Conservation (phyloP, 2,113 vertebrate species). For the Hyaena hyaena region DNA sequence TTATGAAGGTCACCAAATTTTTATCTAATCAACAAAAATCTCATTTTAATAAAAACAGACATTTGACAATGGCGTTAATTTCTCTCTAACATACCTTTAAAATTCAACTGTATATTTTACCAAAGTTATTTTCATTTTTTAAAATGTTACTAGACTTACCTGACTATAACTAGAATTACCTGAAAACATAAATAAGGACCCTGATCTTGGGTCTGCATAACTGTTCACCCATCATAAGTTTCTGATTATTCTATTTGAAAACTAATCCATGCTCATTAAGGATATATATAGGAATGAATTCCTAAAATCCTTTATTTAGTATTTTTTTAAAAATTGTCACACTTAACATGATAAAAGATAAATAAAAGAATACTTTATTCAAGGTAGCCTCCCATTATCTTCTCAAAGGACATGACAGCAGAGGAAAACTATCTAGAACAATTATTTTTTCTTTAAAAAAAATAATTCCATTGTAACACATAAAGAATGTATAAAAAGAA, state of each 20-base stretch:
- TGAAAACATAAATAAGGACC: constrained; percentile 25
- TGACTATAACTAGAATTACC: constrained; percentile 54
- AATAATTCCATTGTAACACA: not conserved
- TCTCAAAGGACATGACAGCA: not conserved
- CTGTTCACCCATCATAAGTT: constrained; percentile 56
- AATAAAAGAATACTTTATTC: not conserved
- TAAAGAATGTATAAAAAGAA: not conserved
- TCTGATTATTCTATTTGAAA: constrained; percentile 75
- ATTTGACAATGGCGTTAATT: not conserved
- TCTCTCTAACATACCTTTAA: constrained; percentile 17
- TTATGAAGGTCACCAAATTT: not conserved
- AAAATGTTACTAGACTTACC: constrained; percentile 49
- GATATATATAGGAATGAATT: not conserved
- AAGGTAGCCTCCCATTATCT: not conserved
- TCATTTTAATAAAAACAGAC: not conserved
- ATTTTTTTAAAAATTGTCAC: not conserved
- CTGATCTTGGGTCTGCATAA: constrained; percentile 47
- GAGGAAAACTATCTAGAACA: not conserved
- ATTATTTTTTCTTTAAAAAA: not conserved
- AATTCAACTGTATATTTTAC: constrained; percentile 54
- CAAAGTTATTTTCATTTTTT: constrained; percentile 53
- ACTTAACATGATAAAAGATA: constrained; percentile 45
- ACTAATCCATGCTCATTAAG: constrained; percentile 36
- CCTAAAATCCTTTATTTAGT: not conserved
- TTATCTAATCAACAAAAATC: constrained; percentile 24